phyloP scores from a whole-genome alignment of 2,888 invertebrate species.

The Caenorhabditis zanzibari region DNA sequence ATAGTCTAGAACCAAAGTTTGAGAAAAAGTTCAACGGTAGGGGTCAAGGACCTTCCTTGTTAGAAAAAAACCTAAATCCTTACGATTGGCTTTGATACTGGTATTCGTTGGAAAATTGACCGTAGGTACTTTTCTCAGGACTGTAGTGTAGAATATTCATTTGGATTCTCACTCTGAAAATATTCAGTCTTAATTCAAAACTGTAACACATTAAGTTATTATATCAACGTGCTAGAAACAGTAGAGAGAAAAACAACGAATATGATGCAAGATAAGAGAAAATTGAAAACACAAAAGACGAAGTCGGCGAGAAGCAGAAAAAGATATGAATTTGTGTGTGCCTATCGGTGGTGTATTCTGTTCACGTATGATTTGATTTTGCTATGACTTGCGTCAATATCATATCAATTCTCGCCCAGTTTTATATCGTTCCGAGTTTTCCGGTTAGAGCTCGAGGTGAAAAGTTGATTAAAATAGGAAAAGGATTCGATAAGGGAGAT shows the following conservation, averaged over 20 bases:
- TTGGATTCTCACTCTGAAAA: constrained; percentile 25
- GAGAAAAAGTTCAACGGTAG: no score
- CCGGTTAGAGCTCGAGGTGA: constrained; percentile 23
- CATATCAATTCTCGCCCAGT: constrained; percentile 10
- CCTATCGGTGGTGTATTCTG: constrained; percentile 26
- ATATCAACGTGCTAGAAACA: neutral
- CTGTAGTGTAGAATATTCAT: constrained; percentile 59
- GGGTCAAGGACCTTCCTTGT: no score
- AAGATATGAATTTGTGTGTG: constrained; percentile 35
- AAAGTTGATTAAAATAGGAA: neutral
- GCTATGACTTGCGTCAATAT: constrained; percentile 51
- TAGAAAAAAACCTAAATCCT: no score
- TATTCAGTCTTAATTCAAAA: neutral
- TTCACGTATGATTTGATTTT: constrained; percentile 40
- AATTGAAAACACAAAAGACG: constrained; percentile 5
- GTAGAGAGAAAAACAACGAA: constrained; percentile 3
- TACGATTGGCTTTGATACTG: constrained; percentile 53
- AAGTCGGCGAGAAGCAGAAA: constrained; percentile 15
- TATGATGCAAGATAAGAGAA: constrained; percentile 4
- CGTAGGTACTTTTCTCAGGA: constrained; percentile 49
- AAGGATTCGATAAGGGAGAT: neutral
- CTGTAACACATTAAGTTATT: neutral
- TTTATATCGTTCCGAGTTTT: constrained; percentile 32
- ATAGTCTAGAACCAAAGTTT: no score
- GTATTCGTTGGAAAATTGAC: constrained; percentile 47